Base-by-base conservation (phyloP, 2,797 vertebrate genomes). In the Spinibarbus caldwelli region DNA sequence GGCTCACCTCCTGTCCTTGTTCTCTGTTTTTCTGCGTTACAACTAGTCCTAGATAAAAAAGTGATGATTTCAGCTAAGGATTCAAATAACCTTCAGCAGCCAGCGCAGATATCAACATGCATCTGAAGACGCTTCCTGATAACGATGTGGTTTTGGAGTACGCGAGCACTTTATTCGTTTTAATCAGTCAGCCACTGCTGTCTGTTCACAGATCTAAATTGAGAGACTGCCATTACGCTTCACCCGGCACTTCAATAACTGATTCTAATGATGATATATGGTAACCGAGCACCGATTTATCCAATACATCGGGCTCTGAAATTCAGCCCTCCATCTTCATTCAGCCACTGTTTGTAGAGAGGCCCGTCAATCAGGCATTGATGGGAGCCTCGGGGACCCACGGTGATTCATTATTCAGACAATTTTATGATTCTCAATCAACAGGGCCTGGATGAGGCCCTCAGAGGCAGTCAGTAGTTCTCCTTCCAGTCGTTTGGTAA, bases 321-420 rank as follows among this genome's bases (percentile, higher is more conserved):
- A 94, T 91, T 92, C 92, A 92, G 91, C 91, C 91, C 91, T 94
- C 93, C 91, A 89, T 94, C 94, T 94, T 93, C 92, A 94, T 93
- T 92, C 89, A 75, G 70, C 87, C 86, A 82, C 88, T 85, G 91
- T 92, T 87, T 87, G 85, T 84, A 86, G 90, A 90, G 87, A 86
- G 86, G 88, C 64, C 88, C 82, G 91, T 90, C 90, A 92, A 88
- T 91, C 90, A 90, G 89, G 86, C 77, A 89, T 86, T 90, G 90
- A 91, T 86, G 82, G 78, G 87, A 87, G 83, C 91, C 91, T 78
- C 64, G 9, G 90, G 89, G 87, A 91, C 85, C 62, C 66, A 76
- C 29, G 43, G 86, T 54, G 76, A 87, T 90, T 92, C 90, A 90
- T 93, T 92, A 93, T 90, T 93, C 90, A 92, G 87, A 88, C 88